Percentiles rank a stretch among this genome's conserved stretches.
phyloP scores from a whole-genome alignment of 2,797 vertebrate species.

The Xenops minutus region DNA sequence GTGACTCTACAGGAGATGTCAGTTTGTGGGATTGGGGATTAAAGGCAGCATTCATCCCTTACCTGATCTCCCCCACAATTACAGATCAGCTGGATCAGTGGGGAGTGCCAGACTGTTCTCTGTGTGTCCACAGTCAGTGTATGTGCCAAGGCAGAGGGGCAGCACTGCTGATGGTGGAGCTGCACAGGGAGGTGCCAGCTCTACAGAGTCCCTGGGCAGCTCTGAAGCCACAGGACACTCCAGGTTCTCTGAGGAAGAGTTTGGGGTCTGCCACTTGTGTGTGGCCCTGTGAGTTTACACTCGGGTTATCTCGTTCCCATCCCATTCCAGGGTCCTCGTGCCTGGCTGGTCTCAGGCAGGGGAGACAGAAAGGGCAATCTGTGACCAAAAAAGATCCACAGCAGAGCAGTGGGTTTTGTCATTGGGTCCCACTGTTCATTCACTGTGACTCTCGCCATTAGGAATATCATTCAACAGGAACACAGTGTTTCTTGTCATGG shows the following conservation, averaged over 20 bases:
- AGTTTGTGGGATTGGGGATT: not conserved
- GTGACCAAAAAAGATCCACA: not conserved
- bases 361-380: not conserved
- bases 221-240: not conserved
- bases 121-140: not conserved
- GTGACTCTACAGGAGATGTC: not conserved
- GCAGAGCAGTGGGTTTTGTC: not conserved
- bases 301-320: not conserved
- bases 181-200: not conserved
- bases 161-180: not conserved
- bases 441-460: not conserved
- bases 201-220: not conserved
- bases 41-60: not conserved
- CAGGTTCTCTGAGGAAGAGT: not conserved
- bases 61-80: rapidly evolving
- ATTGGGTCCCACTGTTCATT: not conserved
- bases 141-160: not conserved
- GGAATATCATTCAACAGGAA: constrained; percentile 29
- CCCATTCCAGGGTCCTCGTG: not conserved
- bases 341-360: not conserved
- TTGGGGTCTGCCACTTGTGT: not conserved
- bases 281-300: not conserved
- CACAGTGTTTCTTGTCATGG: constrained; percentile 43
- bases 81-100: not conserved
- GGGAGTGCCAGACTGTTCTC: not conserved